Evolutionary conservation across 1,140 invertebrate genomes (phyloP).

Genomic region (Epicauta chinensis): DNA sequence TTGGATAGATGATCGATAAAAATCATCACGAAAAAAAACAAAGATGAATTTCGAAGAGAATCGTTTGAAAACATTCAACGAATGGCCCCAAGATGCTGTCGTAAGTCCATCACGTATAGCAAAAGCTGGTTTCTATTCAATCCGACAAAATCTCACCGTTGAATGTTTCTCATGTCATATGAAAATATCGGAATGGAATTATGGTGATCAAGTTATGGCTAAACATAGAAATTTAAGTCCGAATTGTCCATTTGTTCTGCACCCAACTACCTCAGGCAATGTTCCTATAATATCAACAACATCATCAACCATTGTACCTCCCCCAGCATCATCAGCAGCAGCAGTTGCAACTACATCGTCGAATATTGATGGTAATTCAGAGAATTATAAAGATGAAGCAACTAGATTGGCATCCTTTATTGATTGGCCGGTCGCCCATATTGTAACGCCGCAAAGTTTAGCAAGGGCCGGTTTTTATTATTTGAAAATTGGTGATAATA

Average conservation of each 20-base stretch:
- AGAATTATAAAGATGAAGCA: slow-evolving; percentile 23
- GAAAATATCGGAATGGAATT: slow-evolving; percentile 69
- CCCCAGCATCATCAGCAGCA: slow-evolving; percentile 5
- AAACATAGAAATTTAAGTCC: slow-evolving; percentile 57
- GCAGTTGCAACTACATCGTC: slow-evolving; percentile 1
- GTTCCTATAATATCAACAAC: slow-evolving; percentile 46
- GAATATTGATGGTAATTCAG: not conserved
- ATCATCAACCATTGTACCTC: slow-evolving; percentile 15
- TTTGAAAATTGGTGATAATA: slow-evolving; percentile 52
- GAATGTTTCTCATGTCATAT: slow-evolving; percentile 69
- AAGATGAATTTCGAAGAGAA: slow-evolving; percentile 63
- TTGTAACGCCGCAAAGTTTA: slow-evolving; percentile 59
- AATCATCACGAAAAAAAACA: slow-evolving; percentile 1
- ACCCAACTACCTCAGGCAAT: slow-evolving; percentile 58
- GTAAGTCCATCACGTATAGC: slow-evolving; percentile 62
- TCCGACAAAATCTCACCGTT: slow-evolving; percentile 58
- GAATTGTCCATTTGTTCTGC: slow-evolving; percentile 63
- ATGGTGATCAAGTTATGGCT: slow-evolving; percentile 63
- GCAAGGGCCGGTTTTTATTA: slow-evolving; percentile 82
- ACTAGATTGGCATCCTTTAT: slow-evolving; percentile 57
- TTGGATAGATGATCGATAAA: too few species aligned
- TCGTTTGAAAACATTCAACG: slow-evolving; percentile 59
- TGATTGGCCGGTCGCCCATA: slow-evolving; percentile 57
- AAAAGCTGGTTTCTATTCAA: slow-evolving; percentile 77
- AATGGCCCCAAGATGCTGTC: slow-evolving; percentile 63